phyloP scores from a whole-genome alignment of 92 coral and sea anemone species.

The Plumapathes pennacea region DNA sequence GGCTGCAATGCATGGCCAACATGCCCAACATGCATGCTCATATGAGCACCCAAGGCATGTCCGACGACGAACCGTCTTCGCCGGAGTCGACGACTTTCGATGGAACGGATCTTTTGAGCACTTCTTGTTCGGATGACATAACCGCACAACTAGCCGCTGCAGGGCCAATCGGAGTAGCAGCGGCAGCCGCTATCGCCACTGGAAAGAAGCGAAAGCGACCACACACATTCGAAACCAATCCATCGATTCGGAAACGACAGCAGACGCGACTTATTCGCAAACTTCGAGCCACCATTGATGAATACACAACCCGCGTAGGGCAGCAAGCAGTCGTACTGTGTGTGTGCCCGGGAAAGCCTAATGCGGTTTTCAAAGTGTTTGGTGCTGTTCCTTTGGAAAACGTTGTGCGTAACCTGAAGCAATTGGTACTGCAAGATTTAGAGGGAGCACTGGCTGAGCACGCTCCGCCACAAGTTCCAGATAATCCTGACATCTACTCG shows the following conservation, averaged over 20 bases:
- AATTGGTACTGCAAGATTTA: constrained; percentile 84
- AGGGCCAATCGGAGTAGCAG: constrained; percentile 98
- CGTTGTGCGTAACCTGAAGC: constrained; percentile 86
- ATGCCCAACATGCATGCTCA: constrained; percentile 65
- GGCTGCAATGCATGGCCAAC: constrained; percentile 70
- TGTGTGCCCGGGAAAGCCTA: constrained; percentile 97
- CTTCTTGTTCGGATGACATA: constrained; percentile 86
- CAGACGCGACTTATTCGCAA: constrained; percentile 95
- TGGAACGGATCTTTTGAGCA: constrained; percentile 81
- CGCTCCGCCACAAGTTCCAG: constrained; percentile 93
- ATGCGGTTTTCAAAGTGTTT: constrained; percentile 93
- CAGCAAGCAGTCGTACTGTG: constrained; percentile 98
- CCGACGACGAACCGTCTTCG: constrained; percentile 96
- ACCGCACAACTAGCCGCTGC: constrained; percentile 99
- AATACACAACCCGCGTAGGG: constrained; percentile 98
- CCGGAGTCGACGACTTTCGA: constrained; percentile 97
- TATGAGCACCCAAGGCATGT: constrained; percentile 55
- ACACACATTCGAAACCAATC: constrained; percentile 96
- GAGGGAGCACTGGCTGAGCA: constrained; percentile 95
- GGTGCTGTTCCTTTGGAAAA: constrained; percentile 99
- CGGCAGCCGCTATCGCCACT: constrained; percentile 99
- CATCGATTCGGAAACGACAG: constrained; percentile 97
- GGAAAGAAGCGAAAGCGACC: constrained; percentile 97
- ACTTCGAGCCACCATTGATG: constrained; percentile 92
- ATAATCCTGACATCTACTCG: constrained; percentile 83